Evolutionary conservation across 2,888 invertebrate species (phyloP).

Genomic region (Xestia rhomboidea): DNA sequence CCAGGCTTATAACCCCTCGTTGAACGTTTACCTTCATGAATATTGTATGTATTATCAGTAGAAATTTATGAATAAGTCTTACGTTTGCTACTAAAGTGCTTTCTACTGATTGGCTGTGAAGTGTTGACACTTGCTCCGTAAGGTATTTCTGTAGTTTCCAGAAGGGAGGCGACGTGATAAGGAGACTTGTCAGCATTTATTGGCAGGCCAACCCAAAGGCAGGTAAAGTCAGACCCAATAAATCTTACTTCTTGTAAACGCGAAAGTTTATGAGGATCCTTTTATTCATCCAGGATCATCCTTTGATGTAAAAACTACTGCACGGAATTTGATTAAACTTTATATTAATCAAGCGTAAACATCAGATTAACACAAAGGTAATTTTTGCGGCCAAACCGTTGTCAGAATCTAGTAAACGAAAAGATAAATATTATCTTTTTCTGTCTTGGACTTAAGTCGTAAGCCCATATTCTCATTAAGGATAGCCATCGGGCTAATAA

Average conservation of each 20-base stretch:
- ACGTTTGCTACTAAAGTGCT: conserved; percentile 29
- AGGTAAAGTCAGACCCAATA: neutral
- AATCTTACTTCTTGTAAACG: neutral
- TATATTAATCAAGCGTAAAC: neutral
- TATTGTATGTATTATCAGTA: conserved; percentile 50
- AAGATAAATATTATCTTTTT: neutral
- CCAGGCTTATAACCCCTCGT: conserved; percentile 33
- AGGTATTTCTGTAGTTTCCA: conserved; percentile 18
- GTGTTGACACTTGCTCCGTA: conserved; percentile 25
- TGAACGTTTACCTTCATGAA: conserved; percentile 56
- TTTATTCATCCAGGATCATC: neutral
- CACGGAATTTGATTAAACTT: neutral
- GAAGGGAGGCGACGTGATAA: conserved; percentile 8
- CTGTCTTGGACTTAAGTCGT: neutral
- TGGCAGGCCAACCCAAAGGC: neutral
- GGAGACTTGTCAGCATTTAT: conserved; percentile 18
- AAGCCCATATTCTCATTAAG: conserved; percentile 2
- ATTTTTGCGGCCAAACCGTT: neutral
- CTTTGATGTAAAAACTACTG: neutral
- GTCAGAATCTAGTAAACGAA: neutral
- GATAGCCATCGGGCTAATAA: neutral
- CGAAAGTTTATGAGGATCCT: neutral
- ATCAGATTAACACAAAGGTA: neutral
- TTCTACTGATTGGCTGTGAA: conserved; percentile 25
- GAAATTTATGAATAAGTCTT: conserved; percentile 46